Conservation (phyloP, 2,797 vertebrate species). For the Arrhamphus sclerolepis region DNA sequence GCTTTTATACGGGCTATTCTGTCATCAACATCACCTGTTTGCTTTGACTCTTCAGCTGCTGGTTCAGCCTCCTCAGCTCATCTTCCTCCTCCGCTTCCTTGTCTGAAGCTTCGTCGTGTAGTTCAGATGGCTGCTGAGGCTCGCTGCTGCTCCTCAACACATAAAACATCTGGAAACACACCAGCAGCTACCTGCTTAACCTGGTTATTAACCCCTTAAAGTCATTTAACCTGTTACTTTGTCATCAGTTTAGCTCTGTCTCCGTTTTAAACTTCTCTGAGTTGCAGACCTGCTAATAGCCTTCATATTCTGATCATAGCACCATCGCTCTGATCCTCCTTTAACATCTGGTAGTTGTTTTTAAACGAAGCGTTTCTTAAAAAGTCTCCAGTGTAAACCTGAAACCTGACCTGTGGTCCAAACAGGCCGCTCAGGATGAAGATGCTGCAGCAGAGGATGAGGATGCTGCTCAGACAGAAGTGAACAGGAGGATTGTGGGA, state of each 20-base stretch:
- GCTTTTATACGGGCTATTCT: too few relatives aligned
- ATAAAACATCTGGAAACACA: not conserved
- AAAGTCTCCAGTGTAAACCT: fast-evolving
- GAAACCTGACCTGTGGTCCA: constrained; percentile 88
- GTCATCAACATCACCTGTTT: constrained; percentile 88
- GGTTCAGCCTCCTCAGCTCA: constrained; percentile 77
- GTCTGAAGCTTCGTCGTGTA: constrained; percentile 7
- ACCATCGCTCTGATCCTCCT: too few relatives aligned
- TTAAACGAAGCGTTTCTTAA: too few relatives aligned
- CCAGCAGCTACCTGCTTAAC: too few relatives aligned
- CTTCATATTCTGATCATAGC: too few relatives aligned
- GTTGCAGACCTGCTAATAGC: too few relatives aligned
- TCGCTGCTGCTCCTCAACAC: not conserved
- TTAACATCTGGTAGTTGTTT: too few relatives aligned
- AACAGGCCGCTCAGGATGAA: constrained; percentile 86
- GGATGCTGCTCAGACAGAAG: constrained; percentile 86
- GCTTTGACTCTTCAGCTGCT: constrained; percentile 83
- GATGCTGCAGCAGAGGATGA: constrained; percentile 88
- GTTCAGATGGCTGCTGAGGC: not conserved
- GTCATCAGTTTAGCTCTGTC: too few relatives aligned
- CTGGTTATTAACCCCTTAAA: too few relatives aligned
- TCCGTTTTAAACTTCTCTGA: too few relatives aligned
- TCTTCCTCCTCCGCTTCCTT: constrained; percentile 56
- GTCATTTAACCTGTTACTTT: too few relatives aligned
- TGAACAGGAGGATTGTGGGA: constrained; percentile 88